Evolutionary conservation across 53 echinoderm and acorn worm genomes (phyloP).

Genomic region (Luidia sarsii): DNA sequence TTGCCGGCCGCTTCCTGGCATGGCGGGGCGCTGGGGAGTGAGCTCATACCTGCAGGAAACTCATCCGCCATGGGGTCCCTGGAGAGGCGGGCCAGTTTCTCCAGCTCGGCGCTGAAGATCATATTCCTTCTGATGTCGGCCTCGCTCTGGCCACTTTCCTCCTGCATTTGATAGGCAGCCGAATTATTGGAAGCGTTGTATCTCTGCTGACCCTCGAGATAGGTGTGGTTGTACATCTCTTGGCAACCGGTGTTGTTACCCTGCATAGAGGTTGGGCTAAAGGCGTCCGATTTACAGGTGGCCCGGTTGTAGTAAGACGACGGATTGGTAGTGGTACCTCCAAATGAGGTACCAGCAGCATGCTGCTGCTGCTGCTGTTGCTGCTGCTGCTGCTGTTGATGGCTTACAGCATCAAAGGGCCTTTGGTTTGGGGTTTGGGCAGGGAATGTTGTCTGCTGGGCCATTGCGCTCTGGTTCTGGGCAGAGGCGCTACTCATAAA

Average conservation of each 20-base stretch:
- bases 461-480: slow-evolving; percentile 2
- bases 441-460: slow-evolving; percentile 11
- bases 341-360: slow-evolving; percentile 18
- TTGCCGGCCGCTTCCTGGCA: not conserved
- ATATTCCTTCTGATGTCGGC: slow-evolving; percentile 54
- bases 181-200: slow-evolving; percentile 9
- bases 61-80: slow-evolving; percentile 76
- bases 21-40: slow-evolving; percentile 9
- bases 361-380: no score
- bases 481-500: slow-evolving; percentile 11
- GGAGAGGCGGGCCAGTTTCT: slow-evolving; percentile 95
- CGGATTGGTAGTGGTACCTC: slow-evolving; percentile 9
- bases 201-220: slow-evolving; percentile 43
- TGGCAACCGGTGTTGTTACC: slow-evolving; percentile 8
- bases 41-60: slow-evolving; percentile 21
- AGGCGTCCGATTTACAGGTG: slow-evolving; percentile 36
- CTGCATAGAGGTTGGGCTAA: slow-evolving; percentile 52
- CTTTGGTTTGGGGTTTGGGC: slow-evolving; percentile 44
- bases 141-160: slow-evolving; percentile 9
- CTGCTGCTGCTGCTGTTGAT: slow-evolving; percentile 28
- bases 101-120: slow-evolving; percentile 94
- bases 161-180: slow-evolving; percentile 23
- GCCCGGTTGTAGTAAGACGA: slow-evolving; percentile 52
- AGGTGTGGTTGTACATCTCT: slow-evolving; percentile 50
- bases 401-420: slow-evolving; percentile 26